phyloP scores from a whole-genome alignment of 2,113 vertebrate genomes.

The Antechinus stuartii region DNA sequence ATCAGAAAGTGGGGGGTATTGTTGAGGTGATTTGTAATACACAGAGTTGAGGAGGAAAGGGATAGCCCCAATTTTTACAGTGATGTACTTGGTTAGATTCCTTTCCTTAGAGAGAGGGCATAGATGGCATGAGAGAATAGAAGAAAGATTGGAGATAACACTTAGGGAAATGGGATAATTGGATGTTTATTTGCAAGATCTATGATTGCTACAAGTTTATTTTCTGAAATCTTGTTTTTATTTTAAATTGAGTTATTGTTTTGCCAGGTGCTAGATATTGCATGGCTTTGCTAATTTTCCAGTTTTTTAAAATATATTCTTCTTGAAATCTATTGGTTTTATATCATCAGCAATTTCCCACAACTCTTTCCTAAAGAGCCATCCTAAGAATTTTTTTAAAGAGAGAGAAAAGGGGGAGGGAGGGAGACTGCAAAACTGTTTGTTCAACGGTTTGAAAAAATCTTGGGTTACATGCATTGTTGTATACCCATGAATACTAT shows the following conservation, averaged over 20 bases:
- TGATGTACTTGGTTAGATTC: background rate
- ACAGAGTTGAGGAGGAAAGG: background rate
- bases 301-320: background rate
- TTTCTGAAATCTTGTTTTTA: slow-evolving; percentile 22
- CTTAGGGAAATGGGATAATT: background rate
- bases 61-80: background rate
- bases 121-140: background rate
- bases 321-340: background rate
- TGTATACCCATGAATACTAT: background rate
- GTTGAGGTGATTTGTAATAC: background rate
- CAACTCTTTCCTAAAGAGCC: background rate
- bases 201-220: background rate
- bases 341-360: background rate
- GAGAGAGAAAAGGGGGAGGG: background rate
- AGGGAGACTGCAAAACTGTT: background rate
- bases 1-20: background rate
- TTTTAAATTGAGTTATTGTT: slow-evolving; percentile 12
- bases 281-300: slow-evolving; percentile 31
- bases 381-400: background rate
- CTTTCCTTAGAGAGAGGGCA: background rate
- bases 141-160: background rate
- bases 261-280: background rate
- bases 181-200: background rate
- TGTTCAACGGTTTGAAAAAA: background rate
- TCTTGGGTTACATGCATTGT: no score